phyloP scores from a whole-genome alignment of 2,797 vertebrate species.

The Dicrostonyx torquatus region DNA sequence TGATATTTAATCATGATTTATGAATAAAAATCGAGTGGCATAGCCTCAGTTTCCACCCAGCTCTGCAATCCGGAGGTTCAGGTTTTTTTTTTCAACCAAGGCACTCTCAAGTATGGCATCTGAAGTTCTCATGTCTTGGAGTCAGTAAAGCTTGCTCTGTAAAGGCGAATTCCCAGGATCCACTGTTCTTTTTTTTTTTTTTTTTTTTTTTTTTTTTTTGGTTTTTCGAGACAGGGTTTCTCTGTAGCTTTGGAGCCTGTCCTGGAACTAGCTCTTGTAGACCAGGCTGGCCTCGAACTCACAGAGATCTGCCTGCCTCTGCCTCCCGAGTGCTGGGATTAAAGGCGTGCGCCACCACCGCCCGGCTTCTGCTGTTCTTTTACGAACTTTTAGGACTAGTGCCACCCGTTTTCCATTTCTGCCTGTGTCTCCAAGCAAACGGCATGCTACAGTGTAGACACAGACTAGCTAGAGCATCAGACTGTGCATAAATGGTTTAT shows the following conservation, averaged over 20 bases:
- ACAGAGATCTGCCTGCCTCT: too few species aligned
- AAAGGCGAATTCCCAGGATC: not conserved
- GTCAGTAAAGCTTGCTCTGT: not conserved
- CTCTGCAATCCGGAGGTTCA: not conserved
- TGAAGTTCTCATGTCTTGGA: not conserved
- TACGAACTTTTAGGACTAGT: not conserved
- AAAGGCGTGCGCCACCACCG: too few species aligned
- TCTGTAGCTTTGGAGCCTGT: too few species aligned
- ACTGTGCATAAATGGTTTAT: not conserved
- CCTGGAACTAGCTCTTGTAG: too few species aligned
- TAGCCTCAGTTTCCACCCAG: slow-evolving; percentile 17
- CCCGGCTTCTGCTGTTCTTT: too few species aligned
- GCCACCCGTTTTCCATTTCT: not conserved
- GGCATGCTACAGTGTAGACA: not conserved
- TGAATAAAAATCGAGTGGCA: not conserved
- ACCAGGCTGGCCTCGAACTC: too few species aligned
- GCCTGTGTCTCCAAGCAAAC: not conserved
- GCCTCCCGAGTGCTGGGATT: too few species aligned
- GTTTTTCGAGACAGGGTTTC: too few species aligned
- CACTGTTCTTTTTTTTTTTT: not conserved
- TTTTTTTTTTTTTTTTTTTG: too few species aligned
- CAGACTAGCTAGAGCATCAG: not conserved
- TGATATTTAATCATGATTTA: slow-evolving; percentile 4
- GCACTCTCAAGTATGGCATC: not conserved
- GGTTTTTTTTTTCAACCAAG: slow-evolving; percentile 2